Base-by-base conservation (phyloP, 2,797 vertebrate genomes). In the Morelia viridis region DNA sequence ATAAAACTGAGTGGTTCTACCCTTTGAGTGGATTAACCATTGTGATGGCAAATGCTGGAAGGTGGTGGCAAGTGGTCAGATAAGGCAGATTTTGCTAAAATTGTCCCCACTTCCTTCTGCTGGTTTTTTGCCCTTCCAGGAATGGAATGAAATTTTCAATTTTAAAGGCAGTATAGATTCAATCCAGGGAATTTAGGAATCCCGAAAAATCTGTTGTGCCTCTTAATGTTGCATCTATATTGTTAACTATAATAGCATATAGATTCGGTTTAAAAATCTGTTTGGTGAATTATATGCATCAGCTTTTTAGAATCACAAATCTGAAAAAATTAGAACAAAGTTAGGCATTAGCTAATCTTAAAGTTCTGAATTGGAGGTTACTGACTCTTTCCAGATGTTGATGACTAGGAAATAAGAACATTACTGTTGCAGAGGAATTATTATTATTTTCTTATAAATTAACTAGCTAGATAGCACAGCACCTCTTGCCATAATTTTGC, bases 401-500 rank as follows among this genome's bases (percentile, higher is more conserved):
- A 22, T 85, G n/a, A 68, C 86, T 57, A 92, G 61, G 89, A 83
- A 93, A 88, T n/a, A 1, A 3, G 89, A 93, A 80, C 93, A 22
- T 2, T 89, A 76, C 91, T 56, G 13, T 89, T 89, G 53, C n/a
- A 89, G 31, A 41, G 93, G 76, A 90, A 91, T 90, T 91, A 87
- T 90, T 91, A 87, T 93, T 60, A 22, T 57, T 87, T 53, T 88
- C 92, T 93, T 94, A 76, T 90, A 87, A 92, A 93, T 94, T 92
- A 87, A 93, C 93, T 80, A 92, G 71, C 65, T 91, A 28, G 91
- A 88, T 53, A 94, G 92, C 50, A 94, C 95, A 91, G 93, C 92
- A 88, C 91, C 85, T 28, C 35, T 88, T 94, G 96, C 95, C 89
- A 71, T 85, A 88, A 86, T 92, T 96, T 92, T 56, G 57, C 90